A percentile compares a stretch with the other conserved stretches of the same genome.
phyloP scores from a whole-genome alignment of 2,888 invertebrate genomes.

The Merodon equestris region DNA sequence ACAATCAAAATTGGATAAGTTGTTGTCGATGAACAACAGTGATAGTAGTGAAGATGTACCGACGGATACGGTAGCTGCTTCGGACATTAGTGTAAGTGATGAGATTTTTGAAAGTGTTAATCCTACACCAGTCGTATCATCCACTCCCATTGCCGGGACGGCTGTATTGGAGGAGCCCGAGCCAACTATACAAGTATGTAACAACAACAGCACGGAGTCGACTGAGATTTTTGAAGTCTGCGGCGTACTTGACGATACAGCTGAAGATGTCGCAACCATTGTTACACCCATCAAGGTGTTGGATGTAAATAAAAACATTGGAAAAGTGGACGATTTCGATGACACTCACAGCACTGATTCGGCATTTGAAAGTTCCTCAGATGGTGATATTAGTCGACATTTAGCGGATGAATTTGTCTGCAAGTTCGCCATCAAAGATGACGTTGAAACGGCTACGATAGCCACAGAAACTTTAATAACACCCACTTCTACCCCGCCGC shows the following conservation, averaged over 20 bases:
- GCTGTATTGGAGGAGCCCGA: slow-evolving; percentile 28
- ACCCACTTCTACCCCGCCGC: slow-evolving; percentile 68
- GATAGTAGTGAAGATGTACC: slow-evolving; percentile 75
- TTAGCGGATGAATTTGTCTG: slow-evolving; percentile 76
- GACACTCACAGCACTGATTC: slow-evolving; percentile 78
- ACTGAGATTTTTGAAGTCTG: slow-evolving; percentile 36
- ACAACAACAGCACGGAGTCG: slow-evolving; percentile 49
- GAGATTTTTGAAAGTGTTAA: slow-evolving; percentile 73
- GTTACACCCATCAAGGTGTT: slow-evolving; percentile 71
- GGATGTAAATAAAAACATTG: slow-evolving; percentile 76
- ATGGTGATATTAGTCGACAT: slow-evolving; percentile 77
- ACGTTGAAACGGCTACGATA: slow-evolving; percentile 76
- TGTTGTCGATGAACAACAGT: slow-evolving; percentile 77
- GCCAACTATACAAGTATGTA: slow-evolving; percentile 11
- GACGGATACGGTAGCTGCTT: slow-evolving; percentile 76
- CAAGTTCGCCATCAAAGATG: slow-evolving; percentile 74
- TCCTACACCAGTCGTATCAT: slow-evolving; percentile 47
- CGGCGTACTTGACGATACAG: slow-evolving; percentile 53
- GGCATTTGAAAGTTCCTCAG: slow-evolving; percentile 78
- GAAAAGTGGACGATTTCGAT: slow-evolving; percentile 75
- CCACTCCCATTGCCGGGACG: slow-evolving; percentile 43
- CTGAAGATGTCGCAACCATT: slow-evolving; percentile 55
- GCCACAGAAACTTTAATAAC: slow-evolving; percentile 74
- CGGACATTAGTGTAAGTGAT: slow-evolving; percentile 76
- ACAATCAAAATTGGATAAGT: slow-evolving; percentile 77